phyloP scores from a whole-genome alignment of 2,113 vertebrate species.

The Eclectus roratus region DNA sequence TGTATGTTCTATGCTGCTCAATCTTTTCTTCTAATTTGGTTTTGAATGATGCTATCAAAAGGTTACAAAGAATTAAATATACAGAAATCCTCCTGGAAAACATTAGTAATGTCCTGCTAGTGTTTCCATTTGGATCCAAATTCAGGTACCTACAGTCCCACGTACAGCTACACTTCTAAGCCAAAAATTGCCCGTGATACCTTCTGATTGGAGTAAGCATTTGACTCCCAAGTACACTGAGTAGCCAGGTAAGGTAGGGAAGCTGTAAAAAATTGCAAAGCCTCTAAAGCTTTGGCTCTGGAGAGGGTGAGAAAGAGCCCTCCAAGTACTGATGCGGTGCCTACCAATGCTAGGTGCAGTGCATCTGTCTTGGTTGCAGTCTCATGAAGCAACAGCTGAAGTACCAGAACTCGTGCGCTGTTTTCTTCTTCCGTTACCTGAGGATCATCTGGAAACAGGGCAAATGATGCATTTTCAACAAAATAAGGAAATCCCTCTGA shows the following conservation, averaged over 20 bases:
- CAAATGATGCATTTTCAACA: neutral
- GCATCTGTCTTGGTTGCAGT: neutral
- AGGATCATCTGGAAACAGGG: neutral
- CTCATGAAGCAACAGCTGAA: neutral
- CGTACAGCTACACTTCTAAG: neutral
- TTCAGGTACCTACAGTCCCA: neutral
- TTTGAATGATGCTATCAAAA: neutral
- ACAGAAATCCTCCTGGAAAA: neutral
- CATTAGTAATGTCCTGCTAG: neutral
- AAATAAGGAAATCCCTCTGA: neutral
- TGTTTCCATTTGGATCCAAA: neutral
- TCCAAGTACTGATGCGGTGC: neutral
- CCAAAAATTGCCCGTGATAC: neutral
- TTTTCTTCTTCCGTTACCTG: neutral
- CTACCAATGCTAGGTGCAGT: fast-evolving
- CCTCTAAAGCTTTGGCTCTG: neutral
- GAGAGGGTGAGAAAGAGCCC: neutral
- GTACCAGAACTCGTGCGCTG: neutral
- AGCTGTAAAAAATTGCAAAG: neutral
- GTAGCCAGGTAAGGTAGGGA: neutral
- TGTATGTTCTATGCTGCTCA: neutral
- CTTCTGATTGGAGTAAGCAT: neutral
- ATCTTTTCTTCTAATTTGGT: neutral
- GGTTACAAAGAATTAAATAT: neutral
- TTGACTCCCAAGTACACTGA: neutral